Percentiles rank a stretch among this genome's conserved stretches.
phyloP scores from a whole-genome alignment of 2,797 vertebrate species.

The Sebastes miniatus region DNA sequence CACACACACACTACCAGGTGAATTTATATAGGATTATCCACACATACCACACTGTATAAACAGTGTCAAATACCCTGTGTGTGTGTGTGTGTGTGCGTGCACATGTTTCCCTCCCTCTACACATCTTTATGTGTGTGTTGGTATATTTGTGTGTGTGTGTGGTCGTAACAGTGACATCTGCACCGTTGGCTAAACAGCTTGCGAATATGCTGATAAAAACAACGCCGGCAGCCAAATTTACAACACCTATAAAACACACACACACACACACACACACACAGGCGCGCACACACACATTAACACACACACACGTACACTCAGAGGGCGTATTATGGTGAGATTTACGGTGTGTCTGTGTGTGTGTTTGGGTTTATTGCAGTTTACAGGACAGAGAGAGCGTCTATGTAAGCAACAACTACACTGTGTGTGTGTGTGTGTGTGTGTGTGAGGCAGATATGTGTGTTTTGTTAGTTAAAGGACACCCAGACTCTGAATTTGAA shows the following conservation, averaged over 20 bases:
- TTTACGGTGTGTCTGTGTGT: conserved; percentile 73
- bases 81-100: not conserved
- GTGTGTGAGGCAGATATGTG: not conserved
- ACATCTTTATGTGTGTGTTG: conserved; percentile 30
- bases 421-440: conserved; percentile 20
- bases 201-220: conserved; percentile 84
- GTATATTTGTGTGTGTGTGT: conserved; percentile 51
- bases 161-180: conserved; percentile 80
- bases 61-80: conserved; percentile 44
- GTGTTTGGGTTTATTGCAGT: conserved; percentile 79
- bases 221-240: conserved; percentile 81
- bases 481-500: conserved; percentile 20
- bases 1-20: conserved; percentile 40
- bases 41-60: conserved; percentile 54
- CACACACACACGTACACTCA: conserved; percentile 65
- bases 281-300: conserved; percentile 19
- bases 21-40: conserved; percentile 61
- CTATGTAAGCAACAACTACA: conserved; percentile 74
- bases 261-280: conserved; percentile 28
- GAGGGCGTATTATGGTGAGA: conserved; percentile 76
- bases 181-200: conserved; percentile 83
- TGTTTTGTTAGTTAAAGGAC: conserved; percentile 30
- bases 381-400: conserved; percentile 75
- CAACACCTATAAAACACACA: conserved; percentile 76
- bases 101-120: conserved; percentile 10